Evolutionary conservation across 2,797 vertebrate genomes (phyloP).

Genomic region (Acrossocheilus wenchowensis): DNA sequence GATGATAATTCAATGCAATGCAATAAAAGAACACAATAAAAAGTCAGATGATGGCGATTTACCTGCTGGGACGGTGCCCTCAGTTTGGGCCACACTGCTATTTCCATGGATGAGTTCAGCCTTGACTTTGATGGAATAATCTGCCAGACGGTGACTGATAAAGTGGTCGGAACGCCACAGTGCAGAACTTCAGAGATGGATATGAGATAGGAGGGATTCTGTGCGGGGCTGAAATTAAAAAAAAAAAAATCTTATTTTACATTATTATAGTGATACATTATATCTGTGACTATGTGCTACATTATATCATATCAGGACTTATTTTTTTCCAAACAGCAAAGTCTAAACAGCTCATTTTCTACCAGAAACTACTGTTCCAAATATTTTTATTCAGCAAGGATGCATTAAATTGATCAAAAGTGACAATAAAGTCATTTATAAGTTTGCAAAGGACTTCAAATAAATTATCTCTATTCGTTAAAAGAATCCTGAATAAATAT

Average conservation of each 20-base stretch:
- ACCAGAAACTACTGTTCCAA: background rate
- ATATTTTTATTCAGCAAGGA: background rate
- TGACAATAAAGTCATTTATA: background rate
- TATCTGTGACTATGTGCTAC: background rate
- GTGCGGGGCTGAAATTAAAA: conserved; percentile 33
- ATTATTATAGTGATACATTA: background rate
- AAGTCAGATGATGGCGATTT: background rate
- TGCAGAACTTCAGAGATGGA: conserved; percentile 60
- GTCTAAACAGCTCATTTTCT: too few species aligned
- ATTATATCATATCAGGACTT: background rate
- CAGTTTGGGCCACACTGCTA: conserved; percentile 47
- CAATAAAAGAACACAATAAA: background rate
- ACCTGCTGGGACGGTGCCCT: conserved; percentile 64
- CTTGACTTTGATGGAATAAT: conserved; percentile 53
- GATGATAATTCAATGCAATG: background rate
- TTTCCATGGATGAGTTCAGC: conserved; percentile 56
- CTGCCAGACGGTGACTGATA: conserved; percentile 69
- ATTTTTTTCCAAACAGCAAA: background rate
- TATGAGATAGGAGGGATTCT: conserved; percentile 69
- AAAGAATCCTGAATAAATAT: background rate
- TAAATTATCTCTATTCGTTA: background rate
- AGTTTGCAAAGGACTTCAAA: background rate
- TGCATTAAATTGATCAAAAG: background rate
- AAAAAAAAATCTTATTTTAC: background rate
- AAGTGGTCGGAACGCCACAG: conserved; percentile 48